These are phyloP conservation scores for Daubentonia madagascariensis DNA, from an alignment of 2,113 vertebrate species.

Conservation along the genomic window DNA sequence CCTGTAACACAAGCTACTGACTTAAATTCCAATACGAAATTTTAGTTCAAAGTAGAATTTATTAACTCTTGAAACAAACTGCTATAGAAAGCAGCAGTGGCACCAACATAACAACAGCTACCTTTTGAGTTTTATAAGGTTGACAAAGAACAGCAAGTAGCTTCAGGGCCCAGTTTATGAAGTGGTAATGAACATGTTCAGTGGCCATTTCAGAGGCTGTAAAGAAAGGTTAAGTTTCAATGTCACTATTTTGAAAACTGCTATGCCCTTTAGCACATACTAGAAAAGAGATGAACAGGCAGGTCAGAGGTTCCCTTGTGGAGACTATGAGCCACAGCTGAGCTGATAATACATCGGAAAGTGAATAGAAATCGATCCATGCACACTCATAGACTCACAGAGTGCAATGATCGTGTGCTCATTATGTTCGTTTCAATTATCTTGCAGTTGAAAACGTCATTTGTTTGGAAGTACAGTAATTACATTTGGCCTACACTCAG, in stretches of 20 bases:
- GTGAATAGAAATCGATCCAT: neutral
- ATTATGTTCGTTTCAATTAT: neutral
- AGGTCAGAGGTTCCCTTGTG: neutral
- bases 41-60: neutral
- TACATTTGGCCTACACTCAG: neutral
- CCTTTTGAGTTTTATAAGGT: neutral
- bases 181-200: neutral
- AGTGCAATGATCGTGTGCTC: neutral
- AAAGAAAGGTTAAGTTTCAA: neutral
- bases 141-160: neutral
- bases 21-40: neutral
- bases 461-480: neutral
- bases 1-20: neutral
- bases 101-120: neutral
- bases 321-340: neutral
- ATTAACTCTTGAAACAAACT: conserved; percentile 15
- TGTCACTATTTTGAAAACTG: neutral
- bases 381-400: neutral
- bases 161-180: conserved; percentile 20
- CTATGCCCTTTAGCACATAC: neutral
- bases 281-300: neutral
- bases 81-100: neutral
- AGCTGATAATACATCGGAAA: neutral
- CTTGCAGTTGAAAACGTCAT: neutral
- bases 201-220: neutral